Base-by-base conservation (phyloP, 2,797 vertebrate genomes). In the Anniella stebbinsi region DNA sequence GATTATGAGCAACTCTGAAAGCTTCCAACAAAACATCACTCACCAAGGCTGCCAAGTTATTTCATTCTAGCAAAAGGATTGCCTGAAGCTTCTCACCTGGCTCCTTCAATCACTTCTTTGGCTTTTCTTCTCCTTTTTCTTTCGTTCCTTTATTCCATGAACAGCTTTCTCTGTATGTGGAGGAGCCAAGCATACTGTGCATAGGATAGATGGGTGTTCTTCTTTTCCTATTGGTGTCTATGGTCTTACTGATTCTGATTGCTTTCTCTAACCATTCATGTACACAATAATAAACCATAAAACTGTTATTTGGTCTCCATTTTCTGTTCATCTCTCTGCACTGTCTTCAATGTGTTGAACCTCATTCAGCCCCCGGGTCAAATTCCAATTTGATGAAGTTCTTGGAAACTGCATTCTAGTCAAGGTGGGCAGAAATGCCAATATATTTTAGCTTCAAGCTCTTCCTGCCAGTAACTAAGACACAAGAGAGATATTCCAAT, bases 201-300 rank as follows among this genome's bases (percentile, higher is more conserved):
- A 38, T 57, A 73, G 3, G 1, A 8, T 60, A 63, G 18, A 45
- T 17, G 18, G 18, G 41, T 69, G 41, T 80, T 15, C n/a, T 57
- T 11, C 21, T 21, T 83, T 75, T 28, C 28, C 41, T 66, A 12
- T 83, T 38, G 38, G 69, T 81, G 69, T 75, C 36, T 4, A 38
- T 28, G 30, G 23, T 18, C 67, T 75, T 41, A 23, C 67, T 75
- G 33, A 13, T 83, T 51, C 38, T 75, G 18, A 13, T 48, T 15
- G 28, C 48, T 3, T 86, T 41, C 54, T 86, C 28, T 21, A 75
- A 51, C 23, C 12, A 23, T 10, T 2, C 41, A 72, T 70, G n/a
- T 3, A 80, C 2, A 28, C 5, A 3, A 70, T 54, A 88, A 88
- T 88, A 88, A 88, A 88, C n/a, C 28, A n/a, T 73, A 17, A 82